Evolutionary conservation across 2,888 invertebrate species (phyloP), one percentile per base, ranked within the genome.

Genomic region (Anagyrus pseudococci): DNA sequence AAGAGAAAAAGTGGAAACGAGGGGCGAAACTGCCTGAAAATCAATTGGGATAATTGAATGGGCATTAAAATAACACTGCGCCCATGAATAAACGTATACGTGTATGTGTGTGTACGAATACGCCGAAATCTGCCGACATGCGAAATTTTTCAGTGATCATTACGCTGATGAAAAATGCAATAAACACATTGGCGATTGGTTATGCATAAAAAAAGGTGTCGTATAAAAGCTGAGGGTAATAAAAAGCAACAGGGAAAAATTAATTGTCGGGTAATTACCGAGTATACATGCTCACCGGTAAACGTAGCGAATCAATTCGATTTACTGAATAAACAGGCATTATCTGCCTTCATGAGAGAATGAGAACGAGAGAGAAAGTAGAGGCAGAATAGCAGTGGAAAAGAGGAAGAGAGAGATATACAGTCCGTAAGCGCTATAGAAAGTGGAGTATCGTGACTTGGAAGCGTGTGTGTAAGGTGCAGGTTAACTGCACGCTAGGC

Each of bases 21-120:
- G n/a, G 29, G 43, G 6, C 19, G 19, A n/a, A n/a, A 10, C 10
- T n/a, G 15, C n/a, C n/a, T 50, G 63, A 54, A 54, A 58, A 55
- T 63, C 58, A 55, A 55, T 58, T 55, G 46, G 20, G 26, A 50
- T 58, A 50, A 63, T 63, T 44, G 63, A 58, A 49, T 25, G 25
- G 37, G 15, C 6, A 4, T 22, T 26, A n/a, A 25, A 48, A 40
- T 23, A 15, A 29, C 49, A 8, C 2, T 13, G 19, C 41, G 33
- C 41, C 2, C 29, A 40, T 19, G 17, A 48, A 26, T 26, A 41
- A 19, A 19, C 25, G 29, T 17, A 3, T 17, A 19, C 19, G 7
- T 50, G 50, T 15, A 26, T 43, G 10, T 43, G 13, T 17, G 17
- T 19, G 7, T n/a, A n/a, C n/a, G n/a, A n/a, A n/a, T n/a, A n/a